phyloP scores from a whole-genome alignment of 2,113 vertebrate genomes.

The Platysternon megacephalum region DNA sequence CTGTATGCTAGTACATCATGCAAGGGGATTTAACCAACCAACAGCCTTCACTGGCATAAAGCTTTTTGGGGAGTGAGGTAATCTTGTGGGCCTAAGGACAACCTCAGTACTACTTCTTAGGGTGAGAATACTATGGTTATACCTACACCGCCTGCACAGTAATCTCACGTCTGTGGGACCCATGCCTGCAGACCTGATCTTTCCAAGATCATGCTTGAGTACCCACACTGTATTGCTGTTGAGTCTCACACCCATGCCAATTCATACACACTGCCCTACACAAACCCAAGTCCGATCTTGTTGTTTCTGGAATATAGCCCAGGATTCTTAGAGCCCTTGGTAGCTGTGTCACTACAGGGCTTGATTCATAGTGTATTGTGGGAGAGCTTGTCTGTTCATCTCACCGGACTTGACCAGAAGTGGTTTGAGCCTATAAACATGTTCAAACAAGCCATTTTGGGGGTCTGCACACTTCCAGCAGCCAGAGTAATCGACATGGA shows the following conservation, averaged over 20 bases:
- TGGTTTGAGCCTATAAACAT: neutral
- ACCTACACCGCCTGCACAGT: neutral
- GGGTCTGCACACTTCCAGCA: neutral
- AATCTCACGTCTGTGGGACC: neutral
- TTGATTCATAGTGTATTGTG: neutral
- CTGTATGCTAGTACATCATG: fast-evolving
- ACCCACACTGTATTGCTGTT: neutral
- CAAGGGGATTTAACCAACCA: neutral
- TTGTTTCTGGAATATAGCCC: too few relatives aligned
- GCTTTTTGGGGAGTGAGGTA: neutral
- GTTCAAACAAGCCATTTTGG: neutral
- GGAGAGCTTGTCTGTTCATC: neutral
- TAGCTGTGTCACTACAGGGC: neutral
- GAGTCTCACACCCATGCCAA: neutral
- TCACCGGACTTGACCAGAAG: neutral
- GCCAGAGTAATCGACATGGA: neutral
- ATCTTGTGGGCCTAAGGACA: neutral
- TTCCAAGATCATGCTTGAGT: neutral
- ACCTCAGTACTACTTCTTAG: neutral
- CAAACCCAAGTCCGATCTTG: neutral
- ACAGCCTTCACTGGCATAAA: neutral
- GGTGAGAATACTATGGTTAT: neutral
- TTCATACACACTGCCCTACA: neutral
- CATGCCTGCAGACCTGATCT: neutral
- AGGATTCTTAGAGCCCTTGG: neutral